Conservation (phyloP, 2,113 vertebrate species). For the Petrocephalus microphthalmus region DNA sequence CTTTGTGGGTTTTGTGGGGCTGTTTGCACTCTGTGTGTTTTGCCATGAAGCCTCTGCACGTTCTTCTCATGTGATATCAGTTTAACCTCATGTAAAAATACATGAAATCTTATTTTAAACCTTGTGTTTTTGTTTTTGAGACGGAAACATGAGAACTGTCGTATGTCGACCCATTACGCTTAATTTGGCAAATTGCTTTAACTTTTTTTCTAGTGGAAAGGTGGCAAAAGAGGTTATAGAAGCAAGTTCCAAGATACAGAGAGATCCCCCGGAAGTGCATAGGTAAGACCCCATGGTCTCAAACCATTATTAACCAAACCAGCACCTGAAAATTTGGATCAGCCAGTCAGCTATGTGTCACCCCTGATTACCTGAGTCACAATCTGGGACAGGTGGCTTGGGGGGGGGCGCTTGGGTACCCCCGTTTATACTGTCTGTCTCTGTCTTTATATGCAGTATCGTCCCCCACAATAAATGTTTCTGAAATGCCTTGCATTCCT, state of each 20-base stretch:
- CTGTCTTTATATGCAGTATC: background rate
- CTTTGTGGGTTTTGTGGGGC: background rate
- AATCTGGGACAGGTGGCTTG: background rate
- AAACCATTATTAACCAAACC: background rate
- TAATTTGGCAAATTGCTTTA: slow-evolving; percentile 9
- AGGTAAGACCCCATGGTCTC: slow-evolving; percentile 61
- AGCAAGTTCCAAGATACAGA: slow-evolving; percentile 93
- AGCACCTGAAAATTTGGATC: background rate
- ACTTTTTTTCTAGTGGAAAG: slow-evolving; percentile 69
- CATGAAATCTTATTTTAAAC: background rate
- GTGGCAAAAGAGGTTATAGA: slow-evolving; percentile 97
- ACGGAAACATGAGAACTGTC: background rate
- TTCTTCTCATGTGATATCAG: background rate
- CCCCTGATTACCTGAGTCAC: background rate
- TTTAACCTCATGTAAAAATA: background rate
- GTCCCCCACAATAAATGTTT: background rate
- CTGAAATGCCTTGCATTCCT: background rate
- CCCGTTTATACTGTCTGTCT: background rate
- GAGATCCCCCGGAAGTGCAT: slow-evolving; percentile 83
- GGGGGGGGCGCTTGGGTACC: too few relatives aligned
- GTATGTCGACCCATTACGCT: background rate
- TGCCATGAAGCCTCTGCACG: background rate
- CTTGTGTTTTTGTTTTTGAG: background rate
- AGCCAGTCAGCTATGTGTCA: background rate
- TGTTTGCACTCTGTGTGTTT: background rate